Evolutionary conservation across 2,797 vertebrate species (phyloP), one percentile per base, ranked within the genome.

Genomic region (Paratrypauchen microcephalus): DNA sequence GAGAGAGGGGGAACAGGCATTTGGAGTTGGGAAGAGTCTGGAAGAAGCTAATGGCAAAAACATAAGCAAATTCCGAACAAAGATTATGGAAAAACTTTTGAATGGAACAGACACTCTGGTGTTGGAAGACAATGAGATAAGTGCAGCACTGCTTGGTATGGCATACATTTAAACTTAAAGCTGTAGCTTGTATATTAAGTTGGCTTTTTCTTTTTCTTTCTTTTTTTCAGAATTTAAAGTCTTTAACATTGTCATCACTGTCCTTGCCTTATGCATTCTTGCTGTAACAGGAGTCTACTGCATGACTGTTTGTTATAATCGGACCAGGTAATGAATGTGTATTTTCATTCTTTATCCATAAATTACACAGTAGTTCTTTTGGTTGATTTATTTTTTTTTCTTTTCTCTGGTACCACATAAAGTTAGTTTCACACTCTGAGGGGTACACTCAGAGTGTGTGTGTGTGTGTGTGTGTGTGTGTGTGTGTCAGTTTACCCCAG

Each of bases 191-290:
- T 12, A 56, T 23, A 24, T 28, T 15, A 28, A 15, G 13, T 7
- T 26, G 9, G 13, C 15, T 3, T 13, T 45, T 45, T 16, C 41
- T 18, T 21, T 39, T 8, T 36, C 32, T 36, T 36, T 54, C 0
- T 58, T 65, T 48, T 57, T 66, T 64, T 39, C 83, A 95, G 94
- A 90, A 58, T 80, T 89, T 67, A 89, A 80, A 78, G 79, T 92
- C 62, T 86, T 93, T 2, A 90, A 93, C 70, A 78, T 92, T 54
- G 83, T 84, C n/a, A 66, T 94, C 39, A 81, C 82, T 0, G 71
- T 71, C 0, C 11, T 93, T 73, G 91, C 90, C 23, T 65, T 89
- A 52, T 88, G 88, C 4, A 36, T 92, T 73, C 86, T 95, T 50
- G 36, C 82, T 1, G 19, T 88, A 41, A 83, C 86, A 0, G 82